phyloP scores from a whole-genome alignment of 2,113 vertebrate genomes.

The Pelvicachromis taeniatus region DNA sequence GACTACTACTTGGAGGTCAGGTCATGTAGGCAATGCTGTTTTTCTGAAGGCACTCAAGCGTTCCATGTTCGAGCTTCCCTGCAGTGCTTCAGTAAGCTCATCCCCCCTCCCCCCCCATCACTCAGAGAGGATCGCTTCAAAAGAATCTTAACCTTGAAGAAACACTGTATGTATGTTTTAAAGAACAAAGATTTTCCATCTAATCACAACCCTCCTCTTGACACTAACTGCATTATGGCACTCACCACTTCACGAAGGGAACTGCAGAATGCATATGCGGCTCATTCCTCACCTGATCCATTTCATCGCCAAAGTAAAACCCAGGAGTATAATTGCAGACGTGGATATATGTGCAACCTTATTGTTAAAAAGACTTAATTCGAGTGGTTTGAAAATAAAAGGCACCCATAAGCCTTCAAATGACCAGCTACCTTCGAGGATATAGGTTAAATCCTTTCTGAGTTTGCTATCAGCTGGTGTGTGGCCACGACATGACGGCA shows the following conservation, averaged over 20 bases:
- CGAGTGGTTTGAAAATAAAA: background rate
- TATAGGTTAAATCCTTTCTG: constrained; percentile 31
- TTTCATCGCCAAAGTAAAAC: background rate
- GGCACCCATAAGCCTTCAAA: background rate
- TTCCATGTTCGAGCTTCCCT: background rate
- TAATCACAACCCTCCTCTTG: background rate
- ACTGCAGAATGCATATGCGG: background rate
- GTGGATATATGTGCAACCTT: background rate
- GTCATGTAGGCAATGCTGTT: background rate
- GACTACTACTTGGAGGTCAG: background rate
- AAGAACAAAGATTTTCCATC: constrained; percentile 6
- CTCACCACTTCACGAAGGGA: background rate
- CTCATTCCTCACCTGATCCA: background rate
- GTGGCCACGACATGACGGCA: constrained; percentile 37
- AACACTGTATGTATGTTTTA: background rate
- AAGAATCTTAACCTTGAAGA: constrained; percentile 25
- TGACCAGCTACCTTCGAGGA: constrained; percentile 6
- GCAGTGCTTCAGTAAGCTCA: background rate
- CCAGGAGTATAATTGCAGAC: background rate
- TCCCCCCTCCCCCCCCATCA: background rate
- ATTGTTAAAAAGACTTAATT: background rate
- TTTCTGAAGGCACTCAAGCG: background rate
- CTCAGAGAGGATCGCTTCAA: background rate
- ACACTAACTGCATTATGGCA: background rate
- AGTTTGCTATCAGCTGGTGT: constrained; percentile 39